Evolutionary conservation across 2,797 vertebrate genomes (phyloP), one percentile per base, ranked within the genome.

Genomic region (Ctenopoma multispine): DNA sequence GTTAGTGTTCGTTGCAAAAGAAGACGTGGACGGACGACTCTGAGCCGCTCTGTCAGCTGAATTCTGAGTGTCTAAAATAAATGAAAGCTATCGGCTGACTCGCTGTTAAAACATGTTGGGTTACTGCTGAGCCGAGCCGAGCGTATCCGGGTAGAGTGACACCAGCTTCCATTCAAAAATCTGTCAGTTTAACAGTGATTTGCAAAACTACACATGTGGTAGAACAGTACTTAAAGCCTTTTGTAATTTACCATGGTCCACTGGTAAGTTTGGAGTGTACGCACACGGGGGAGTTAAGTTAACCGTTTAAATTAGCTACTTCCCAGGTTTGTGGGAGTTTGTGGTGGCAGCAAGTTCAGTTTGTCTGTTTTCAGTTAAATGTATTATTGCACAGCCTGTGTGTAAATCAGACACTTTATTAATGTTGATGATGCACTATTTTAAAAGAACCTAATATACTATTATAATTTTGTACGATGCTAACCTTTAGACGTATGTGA

Each of bases 131-230:
- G 48, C 18, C 3, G 44, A 47, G 46, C 8, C 14, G 46, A 15
- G 44, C 34, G 8, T 17, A 7, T 27, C 9, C 12, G 41, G 44
- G 23, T 43, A 59, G 18, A 31, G 5, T 6, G 4, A 18, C 63
- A 50, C 43, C 46, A 72, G 9, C 17, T 20, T 21, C 36, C 7
- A 21, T 21, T 63, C 23, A 63, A 31, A 70, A 57, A 66, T 47
- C 46, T 47, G 38, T 0, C 5, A 23, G 40, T 49, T 47, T 9
- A 40, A 57, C 8, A 1, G 49, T 4, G 21, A 65, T 9, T 7
- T 2, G 23, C 41, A 29, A 4, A 79, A 1, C 31, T 24, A 29
- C 47, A 38, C 63, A 66, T 51, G 20, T 29, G 65, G 44, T 57
- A 47, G 63, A 70, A 67, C 18, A 38, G 14, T 1, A 62, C 0